Evolutionary conservation across 2,797 vertebrate species (phyloP).

Genomic region (Dicrostonyx torquatus): DNA sequence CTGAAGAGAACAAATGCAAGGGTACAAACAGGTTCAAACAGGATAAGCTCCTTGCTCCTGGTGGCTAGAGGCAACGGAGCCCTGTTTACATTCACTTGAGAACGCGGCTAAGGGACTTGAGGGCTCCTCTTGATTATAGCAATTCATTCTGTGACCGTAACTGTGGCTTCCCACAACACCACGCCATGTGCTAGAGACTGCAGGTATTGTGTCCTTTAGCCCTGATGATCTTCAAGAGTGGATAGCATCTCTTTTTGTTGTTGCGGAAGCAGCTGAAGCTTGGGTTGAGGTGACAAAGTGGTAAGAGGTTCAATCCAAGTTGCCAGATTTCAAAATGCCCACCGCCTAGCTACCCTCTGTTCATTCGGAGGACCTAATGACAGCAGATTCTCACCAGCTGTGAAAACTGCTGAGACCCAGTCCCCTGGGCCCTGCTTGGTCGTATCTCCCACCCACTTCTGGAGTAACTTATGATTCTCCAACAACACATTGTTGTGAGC

Average conservation of each 20-base stretch:
- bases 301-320: neutral
- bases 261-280: slow-evolving; percentile 36
- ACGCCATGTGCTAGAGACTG: neutral
- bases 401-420: neutral
- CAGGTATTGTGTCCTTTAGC: neutral
- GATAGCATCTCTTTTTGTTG: neutral
- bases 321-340: neutral
- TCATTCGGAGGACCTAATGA: neutral
- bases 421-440: neutral
- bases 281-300: neutral
- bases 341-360: neutral
- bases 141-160: slow-evolving; percentile 10
- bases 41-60: neutral
- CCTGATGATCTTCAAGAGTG: neutral
- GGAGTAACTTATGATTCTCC: neutral
- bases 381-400: neutral
- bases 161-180: slow-evolving; percentile 8
- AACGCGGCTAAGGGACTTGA: neutral
- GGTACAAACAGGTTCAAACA: neutral
- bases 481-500: neutral
- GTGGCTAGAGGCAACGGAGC: slow-evolving; percentile 22
- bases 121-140: slow-evolving; percentile 44
- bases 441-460: neutral
- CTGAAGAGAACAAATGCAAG: neutral
- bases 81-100: neutral